phyloP scores from a whole-genome alignment of 2,888 invertebrate species.

The Mythimna impura region DNA sequence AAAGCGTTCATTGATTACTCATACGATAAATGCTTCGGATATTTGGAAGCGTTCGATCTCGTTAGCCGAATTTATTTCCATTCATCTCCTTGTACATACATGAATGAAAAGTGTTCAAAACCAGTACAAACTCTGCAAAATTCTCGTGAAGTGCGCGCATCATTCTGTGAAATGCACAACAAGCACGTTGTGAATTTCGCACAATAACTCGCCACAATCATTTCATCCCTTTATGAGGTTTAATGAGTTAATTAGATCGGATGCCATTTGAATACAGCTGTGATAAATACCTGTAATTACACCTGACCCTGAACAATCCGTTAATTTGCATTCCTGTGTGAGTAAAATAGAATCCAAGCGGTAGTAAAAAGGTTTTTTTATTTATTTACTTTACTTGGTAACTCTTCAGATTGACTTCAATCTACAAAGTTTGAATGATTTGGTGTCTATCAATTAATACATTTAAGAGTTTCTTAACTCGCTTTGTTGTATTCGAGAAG shows the following conservation, averaged over 20 bases:
- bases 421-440: background rate
- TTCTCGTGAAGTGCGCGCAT: background rate
- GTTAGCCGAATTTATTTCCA: slow-evolving; percentile 1
- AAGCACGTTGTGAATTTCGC: background rate
- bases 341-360: background rate
- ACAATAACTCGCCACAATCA: background rate
- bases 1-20: background rate
- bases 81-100: background rate
- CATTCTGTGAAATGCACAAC: too few species aligned
- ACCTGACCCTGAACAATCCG: background rate
- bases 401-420: background rate
- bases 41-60: background rate
- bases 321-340: background rate
- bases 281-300: background rate
- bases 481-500: background rate
- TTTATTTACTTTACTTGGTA: background rate
- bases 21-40: background rate
- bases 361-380: background rate
- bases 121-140: background rate
- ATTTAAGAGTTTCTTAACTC: background rate
- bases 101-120: background rate
- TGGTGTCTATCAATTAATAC: background rate
- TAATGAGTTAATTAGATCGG: background rate
- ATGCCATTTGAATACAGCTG: background rate
- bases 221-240: background rate